Base-by-base conservation (phyloP, 2,113 vertebrate species). In the Toxotes jaculatrix region DNA sequence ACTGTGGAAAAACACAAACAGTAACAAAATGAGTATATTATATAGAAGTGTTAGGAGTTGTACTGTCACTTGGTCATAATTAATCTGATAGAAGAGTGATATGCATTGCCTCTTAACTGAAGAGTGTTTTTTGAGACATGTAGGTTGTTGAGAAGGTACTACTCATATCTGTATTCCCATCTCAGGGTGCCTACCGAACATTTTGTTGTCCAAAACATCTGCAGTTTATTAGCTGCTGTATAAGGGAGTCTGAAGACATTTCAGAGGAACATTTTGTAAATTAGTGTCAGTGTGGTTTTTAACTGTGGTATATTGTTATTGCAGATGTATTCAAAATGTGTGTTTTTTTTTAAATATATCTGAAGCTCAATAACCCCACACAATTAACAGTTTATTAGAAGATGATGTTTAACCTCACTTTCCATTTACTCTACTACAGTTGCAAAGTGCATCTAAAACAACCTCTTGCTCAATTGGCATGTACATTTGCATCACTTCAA, bases 181-280 rank as follows among this genome's bases (percentile, higher is more conserved):
- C 92, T 93, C 92, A 93, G 92, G 92, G 92, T 91, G 88, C 89
- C 88, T 87, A 82, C 76, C 23, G 11, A 87, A 84, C 88, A 84
- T 84, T 74, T 75, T 73, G 51, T 74, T 40, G 75, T 81, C 2
- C 9, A 65, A 64, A 73, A 34, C 42, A 66, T 74, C 75, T 59
- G 51, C 86, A 78, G 77, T 69, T 71, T 56, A 75, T 68, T 38
- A 42, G 73, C 78, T 91, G 85, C 79, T 32, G 60, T n/a, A 40
- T 34, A 56, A 68, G 68, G 84, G 84, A 87, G 87, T 19, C 53
- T 60, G 83, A 88, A 91, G 88, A 93, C 82, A 59, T 75, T 83
- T 85, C 23, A 68, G 72, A 86, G 19, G 38, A 42, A 71, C 74
- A 59, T 93, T 91, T 91, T 89, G 85, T 92, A 88, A 83, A 91